A percentile compares a stretch with the other conserved stretches of the same genome.
Evolutionary conservation across 2,888 invertebrate genomes (phyloP).

Genomic region (Dorcus hopei): DNA sequence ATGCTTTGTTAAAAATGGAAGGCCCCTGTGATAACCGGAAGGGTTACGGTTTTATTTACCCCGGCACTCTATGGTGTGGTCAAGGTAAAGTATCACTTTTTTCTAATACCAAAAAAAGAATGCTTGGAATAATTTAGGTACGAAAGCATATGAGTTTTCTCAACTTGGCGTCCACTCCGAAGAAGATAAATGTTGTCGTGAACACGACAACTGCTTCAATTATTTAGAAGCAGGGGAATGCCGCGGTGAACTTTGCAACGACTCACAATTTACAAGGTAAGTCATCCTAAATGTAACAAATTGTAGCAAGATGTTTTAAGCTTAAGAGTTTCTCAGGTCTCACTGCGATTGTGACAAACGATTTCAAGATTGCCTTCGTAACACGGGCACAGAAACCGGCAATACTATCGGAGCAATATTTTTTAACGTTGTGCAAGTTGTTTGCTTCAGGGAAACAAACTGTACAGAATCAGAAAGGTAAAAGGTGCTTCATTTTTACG

Average conservation of each 20-base stretch:
- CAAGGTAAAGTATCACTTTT: slow-evolving; percentile 49
- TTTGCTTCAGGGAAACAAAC: slow-evolving; percentile 66
- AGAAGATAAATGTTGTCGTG: slow-evolving; percentile 71
- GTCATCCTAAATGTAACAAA: not conserved
- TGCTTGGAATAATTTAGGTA: slow-evolving; percentile 44
- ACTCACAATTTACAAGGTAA: slow-evolving; percentile 61
- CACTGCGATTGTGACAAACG: slow-evolving; percentile 73
- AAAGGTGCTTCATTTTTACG: slow-evolving; percentile 24
- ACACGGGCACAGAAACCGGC: slow-evolving; percentile 65
- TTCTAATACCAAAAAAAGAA: not conserved
- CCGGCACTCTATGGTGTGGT: slow-evolving; percentile 79
- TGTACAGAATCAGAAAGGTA: slow-evolving; percentile 64
- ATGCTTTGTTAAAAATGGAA: slow-evolving; percentile 58
- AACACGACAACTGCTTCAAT: slow-evolving; percentile 69
- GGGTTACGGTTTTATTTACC: slow-evolving; percentile 56
- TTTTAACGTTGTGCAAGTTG: slow-evolving; percentile 71
- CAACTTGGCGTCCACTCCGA: slow-evolving; percentile 63
- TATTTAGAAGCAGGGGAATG: slow-evolving; percentile 60
- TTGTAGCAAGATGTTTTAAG: not conserved
- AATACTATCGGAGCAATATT: slow-evolving; percentile 69
- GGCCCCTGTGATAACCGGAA: slow-evolving; percentile 52
- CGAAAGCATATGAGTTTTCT: slow-evolving; percentile 58
- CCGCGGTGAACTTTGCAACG: slow-evolving; percentile 65
- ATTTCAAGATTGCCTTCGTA: slow-evolving; percentile 67
- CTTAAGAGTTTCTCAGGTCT: slow-evolving; percentile 49